phyloP scores from a whole-genome alignment of 2,888 invertebrate species.

The Scaptomyza reducta region DNA sequence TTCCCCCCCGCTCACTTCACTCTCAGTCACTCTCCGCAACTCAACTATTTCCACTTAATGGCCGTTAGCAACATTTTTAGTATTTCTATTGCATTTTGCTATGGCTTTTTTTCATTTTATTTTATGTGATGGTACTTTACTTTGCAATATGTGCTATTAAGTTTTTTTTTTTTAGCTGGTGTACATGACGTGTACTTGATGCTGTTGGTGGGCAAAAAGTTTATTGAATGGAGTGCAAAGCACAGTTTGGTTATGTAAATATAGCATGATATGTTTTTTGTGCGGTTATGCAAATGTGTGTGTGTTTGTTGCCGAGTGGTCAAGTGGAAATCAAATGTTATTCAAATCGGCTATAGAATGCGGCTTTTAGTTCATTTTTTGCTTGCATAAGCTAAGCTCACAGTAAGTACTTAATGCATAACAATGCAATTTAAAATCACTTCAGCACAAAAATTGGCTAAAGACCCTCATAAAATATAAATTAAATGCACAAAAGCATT shows the following conservation, averaged over 20 bases:
- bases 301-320: slow-evolving; percentile 10
- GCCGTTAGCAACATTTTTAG: slow-evolving; percentile 56
- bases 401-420: slow-evolving; percentile 3
- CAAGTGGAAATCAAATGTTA: slow-evolving; percentile 54
- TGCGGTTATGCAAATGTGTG: slow-evolving; percentile 46
- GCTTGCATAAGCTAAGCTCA: slow-evolving; percentile 12
- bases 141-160: background rate
- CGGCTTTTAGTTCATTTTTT: slow-evolving; percentile 11
- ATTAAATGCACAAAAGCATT: background rate
- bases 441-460: slow-evolving; percentile 5
- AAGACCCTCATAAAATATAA: background rate
- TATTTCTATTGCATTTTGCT: slow-evolving; percentile 26
- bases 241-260: slow-evolving; percentile 57
- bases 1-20: background rate
- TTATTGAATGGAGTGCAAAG: slow-evolving; percentile 51
- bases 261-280: slow-evolving; percentile 53
- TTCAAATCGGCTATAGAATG: slow-evolving; percentile 31
- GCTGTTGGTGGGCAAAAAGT: slow-evolving; percentile 33
- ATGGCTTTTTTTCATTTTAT: slow-evolving; percentile 35
- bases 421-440: background rate
- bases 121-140: slow-evolving; percentile 19
- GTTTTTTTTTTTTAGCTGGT: slow-evolving; percentile 2
- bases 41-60: slow-evolving; percentile 57
- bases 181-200: slow-evolving; percentile 57
- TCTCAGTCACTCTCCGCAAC: background rate